A percentile compares a stretch with the other conserved stretches of the same genome.
These are phyloP conservation scores for Ennomos erosarius DNA, from an alignment of 2,888 invertebrate genomes.

Conservation along the genomic window DNA sequence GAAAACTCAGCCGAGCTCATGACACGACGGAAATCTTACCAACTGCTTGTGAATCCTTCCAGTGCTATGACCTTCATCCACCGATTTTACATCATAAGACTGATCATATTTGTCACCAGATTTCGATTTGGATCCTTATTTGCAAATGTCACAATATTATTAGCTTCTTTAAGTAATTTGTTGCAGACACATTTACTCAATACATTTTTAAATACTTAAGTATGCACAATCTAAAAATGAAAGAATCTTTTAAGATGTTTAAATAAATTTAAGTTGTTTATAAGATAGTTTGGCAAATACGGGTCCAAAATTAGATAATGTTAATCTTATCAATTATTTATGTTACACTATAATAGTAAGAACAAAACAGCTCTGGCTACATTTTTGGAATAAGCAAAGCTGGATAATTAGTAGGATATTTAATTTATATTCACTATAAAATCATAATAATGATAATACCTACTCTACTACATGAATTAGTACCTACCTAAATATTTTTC, in stretches of 20 bases:
- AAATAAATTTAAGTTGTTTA: conserved; percentile 23
- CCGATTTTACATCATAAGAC: conserved; percentile 71
- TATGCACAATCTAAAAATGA: conserved; percentile 5
- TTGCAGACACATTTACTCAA: conserved; percentile 16
- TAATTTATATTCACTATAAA: conserved; percentile 16
- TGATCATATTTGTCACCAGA: conserved; percentile 53
- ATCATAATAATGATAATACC: conserved; percentile 2
- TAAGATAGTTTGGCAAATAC: conserved; percentile 31
- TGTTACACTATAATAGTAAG: conserved; percentile 21
- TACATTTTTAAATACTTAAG: conserved; percentile 22
- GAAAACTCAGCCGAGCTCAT: conserved; percentile 77
- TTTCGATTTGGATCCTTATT: conserved; percentile 36
- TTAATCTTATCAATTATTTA: conserved; percentile 29
- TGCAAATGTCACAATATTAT: conserved; percentile 26
- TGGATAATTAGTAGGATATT: conserved; percentile 22
- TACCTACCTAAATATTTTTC: too few relatives aligned
- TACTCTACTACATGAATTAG: background rate
- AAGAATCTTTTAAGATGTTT: conserved; percentile 6
- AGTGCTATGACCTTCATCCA: conserved; percentile 77
- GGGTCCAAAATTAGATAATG: conserved; percentile 32
- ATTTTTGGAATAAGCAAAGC: conserved; percentile 14
- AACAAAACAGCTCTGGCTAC: conserved; percentile 21
- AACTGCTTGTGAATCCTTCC: conserved; percentile 78
- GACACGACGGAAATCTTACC: conserved; percentile 52
- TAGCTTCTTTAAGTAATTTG: conserved; percentile 20